Base-by-base conservation (phyloP, 2,888 invertebrate genomes). In the Hirtodrosophila confusa region DNA sequence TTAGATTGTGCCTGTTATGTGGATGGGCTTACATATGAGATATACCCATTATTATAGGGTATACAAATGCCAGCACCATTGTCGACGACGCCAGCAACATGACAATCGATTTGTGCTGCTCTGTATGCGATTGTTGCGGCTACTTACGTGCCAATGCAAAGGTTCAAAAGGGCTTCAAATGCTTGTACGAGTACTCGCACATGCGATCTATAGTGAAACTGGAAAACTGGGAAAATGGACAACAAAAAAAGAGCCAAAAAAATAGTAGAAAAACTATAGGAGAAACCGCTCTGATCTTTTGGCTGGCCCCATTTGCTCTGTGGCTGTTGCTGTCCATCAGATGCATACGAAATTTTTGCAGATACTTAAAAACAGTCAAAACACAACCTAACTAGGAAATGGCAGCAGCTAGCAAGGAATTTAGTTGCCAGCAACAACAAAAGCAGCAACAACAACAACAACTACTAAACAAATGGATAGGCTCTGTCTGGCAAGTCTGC, bases 291-390 rank as follows among this genome's bases (percentile, higher is more conserved):
- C 69, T 88, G 86, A 85, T 85, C 86, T 80, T 75, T 79, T 72
- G 80, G 69, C 60, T 74, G 77, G 80, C 86, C 86, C 69, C 79
- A 67, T 75, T 86, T 86, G 75, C 60, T 47, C 49, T 56, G 72
- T 43, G 53, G 44, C 45, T 23, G 53, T 35, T 62, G 74, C 44
- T 88, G 89, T 86, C 89, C 88, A 88, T 88, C 88, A 89, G 86
- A 86, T 88, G 89, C 88, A 89, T 86, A 87, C 78, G 65, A 88
- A 88, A 88, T 84, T 80, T 69, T 71, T 80, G 48, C 69, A 82
- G 80, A 78, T 85, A 83, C 83, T 86, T 80, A 79, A 78, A 80
- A 83, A 72, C 69, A 86, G 86, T 83, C 84, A 84, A 82, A 83
- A 78, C 70, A 75, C 75, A 80, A 66, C 62, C 84, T 67, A 85